phyloP scores from a whole-genome alignment of 2,888 invertebrate genomes.

The Amphipoea oculea region DNA sequence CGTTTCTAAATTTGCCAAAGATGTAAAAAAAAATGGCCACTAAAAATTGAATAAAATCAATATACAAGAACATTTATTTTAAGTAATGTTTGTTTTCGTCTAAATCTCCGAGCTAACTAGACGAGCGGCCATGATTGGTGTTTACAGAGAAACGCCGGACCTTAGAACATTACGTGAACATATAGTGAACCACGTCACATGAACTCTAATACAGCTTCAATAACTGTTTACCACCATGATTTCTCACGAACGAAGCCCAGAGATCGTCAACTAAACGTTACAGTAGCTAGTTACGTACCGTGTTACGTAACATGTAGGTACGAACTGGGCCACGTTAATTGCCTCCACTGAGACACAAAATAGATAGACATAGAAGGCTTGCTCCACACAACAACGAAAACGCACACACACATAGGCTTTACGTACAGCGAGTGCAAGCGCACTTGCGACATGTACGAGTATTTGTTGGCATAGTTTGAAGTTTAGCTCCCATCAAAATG shows the following conservation, averaged over 20 bases:
- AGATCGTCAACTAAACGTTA: conserved; percentile 51
- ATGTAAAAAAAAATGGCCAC: too few species aligned
- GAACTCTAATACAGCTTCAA: not conserved
- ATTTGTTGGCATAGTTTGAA: not conserved
- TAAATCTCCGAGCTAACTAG: too few species aligned
- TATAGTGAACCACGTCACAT: not conserved
- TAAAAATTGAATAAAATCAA: too few species aligned
- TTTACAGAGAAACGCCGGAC: too few species aligned
- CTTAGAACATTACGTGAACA: not conserved
- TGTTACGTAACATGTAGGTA: conserved; percentile 49
- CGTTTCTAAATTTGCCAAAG: too few species aligned
- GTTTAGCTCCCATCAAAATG: too few species aligned
- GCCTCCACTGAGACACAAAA: conserved; percentile 38
- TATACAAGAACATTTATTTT: too few species aligned
- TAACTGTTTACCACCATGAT: conserved; percentile 15
- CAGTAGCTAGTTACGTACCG: conserved; percentile 33
- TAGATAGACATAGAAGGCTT: conserved; percentile 1
- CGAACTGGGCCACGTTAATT: conserved; percentile 68
- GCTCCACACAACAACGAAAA: not conserved
- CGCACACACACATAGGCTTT: not conserved
- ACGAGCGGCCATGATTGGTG: too few species aligned
- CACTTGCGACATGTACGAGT: too few species aligned
- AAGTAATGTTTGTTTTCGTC: too few species aligned
- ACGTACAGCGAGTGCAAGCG: not conserved
- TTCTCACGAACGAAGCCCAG: conserved; percentile 23